These are phyloP conservation scores for Ptychoptera contaminata DNA, from an alignment of 2,888 invertebrate genomes.

Conservation along the genomic window DNA sequence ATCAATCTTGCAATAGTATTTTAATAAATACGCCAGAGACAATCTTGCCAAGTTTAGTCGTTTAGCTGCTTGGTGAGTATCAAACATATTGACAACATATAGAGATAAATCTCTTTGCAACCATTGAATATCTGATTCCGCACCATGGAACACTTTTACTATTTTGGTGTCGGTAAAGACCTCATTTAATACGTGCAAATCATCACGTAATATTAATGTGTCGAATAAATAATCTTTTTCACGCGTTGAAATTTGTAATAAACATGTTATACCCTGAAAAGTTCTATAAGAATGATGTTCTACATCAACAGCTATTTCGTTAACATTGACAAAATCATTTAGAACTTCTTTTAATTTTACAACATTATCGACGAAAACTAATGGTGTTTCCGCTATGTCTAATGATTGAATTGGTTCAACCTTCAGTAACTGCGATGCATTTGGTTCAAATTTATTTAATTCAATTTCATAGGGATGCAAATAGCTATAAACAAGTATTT, in stretches of 20 bases:
- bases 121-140: constrained; percentile 79
- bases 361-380: constrained; percentile 50
- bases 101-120: constrained; percentile 88
- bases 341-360: constrained; percentile 48
- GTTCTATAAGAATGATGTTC: constrained; percentile 87
- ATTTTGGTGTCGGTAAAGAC: constrained; percentile 80
- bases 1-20: constrained; percentile 58
- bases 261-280: constrained; percentile 87
- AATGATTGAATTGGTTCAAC: constrained; percentile 30
- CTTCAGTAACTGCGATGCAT: constrained; percentile 33
- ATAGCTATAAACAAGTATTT: constrained; percentile 35
- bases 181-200: constrained; percentile 69
- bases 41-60: constrained; percentile 50
- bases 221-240: constrained; percentile 78
- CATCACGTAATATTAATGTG: constrained; percentile 64
- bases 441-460: constrained; percentile 53
- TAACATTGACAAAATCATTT: constrained; percentile 45
- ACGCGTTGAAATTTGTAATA: constrained; percentile 83
- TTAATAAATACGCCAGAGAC: constrained; percentile 64
- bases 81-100: constrained; percentile 94
- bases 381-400: constrained; percentile 43
- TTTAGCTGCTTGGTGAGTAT: constrained; percentile 80
- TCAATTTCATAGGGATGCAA: constrained; percentile 84
- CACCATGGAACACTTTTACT: constrained; percentile 90
- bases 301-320: constrained; percentile 77